Evolutionary conservation across 30 jellyfish, hydroid and myxozoan genomes (phyloP).

Genomic region (Phacellophora camtschatica): DNA sequence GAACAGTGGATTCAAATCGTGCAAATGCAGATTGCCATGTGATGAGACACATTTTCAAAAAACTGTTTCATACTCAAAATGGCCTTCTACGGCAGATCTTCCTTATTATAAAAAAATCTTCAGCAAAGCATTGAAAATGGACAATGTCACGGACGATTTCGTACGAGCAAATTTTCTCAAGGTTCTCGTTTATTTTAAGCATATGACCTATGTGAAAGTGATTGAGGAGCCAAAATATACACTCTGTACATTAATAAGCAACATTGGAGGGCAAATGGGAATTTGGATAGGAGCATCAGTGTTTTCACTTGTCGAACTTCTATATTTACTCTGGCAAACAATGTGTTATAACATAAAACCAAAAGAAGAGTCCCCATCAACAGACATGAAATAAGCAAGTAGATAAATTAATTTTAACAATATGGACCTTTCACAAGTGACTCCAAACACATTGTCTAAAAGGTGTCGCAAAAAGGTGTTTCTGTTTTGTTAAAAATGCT

Average conservation of each 20-base stretch:
- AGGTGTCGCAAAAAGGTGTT: too few relatives aligned
- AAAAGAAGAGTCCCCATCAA: too few relatives aligned
- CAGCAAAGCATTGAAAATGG: constrained; percentile 13
- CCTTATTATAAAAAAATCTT: constrained; percentile 23
- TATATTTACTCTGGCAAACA: too few relatives aligned
- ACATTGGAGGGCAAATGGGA: constrained; percentile 70
- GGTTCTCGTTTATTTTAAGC: neutral
- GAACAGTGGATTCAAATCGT: neutral
- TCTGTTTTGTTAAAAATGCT: too few relatives aligned
- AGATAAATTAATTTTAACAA: too few relatives aligned
- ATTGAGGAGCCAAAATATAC: constrained; percentile 18
- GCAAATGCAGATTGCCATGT: constrained; percentile 55
- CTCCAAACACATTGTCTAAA: too few relatives aligned
- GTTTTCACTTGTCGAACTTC: constrained; percentile 35
- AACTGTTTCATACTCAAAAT: constrained; percentile 36
- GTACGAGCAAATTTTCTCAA: constrained; percentile 33
- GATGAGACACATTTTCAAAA: constrained; percentile 16
- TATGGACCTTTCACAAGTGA: too few relatives aligned
- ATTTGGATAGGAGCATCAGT: constrained; percentile 68
- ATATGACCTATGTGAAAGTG: constrained; percentile 7
- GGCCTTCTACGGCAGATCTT: constrained; percentile 45
- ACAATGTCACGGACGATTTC: constrained; percentile 33
- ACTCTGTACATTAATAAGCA: constrained; percentile 4
- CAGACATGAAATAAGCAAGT: too few relatives aligned
- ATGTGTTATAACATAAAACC: too few relatives aligned